Conservation (phyloP, 2,888 invertebrate species). For the Hecatera dysodea region DNA sequence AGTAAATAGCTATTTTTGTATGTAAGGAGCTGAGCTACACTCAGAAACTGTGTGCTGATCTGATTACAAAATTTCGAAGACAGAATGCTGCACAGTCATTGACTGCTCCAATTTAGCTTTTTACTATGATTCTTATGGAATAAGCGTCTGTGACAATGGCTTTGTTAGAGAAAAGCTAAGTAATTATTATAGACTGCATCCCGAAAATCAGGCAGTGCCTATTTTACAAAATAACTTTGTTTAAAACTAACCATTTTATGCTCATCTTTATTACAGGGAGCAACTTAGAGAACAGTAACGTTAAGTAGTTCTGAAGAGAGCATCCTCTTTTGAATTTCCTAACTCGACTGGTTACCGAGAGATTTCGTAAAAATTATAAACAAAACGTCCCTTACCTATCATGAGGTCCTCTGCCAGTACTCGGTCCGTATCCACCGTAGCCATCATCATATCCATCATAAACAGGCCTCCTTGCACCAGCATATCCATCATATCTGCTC, state of each 20-base stretch:
- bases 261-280: background rate
- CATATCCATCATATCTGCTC: conserved; percentile 70
- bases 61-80: background rate
- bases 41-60: background rate
- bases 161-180: background rate
- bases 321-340: background rate
- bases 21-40: too few relatives aligned
- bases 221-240: background rate
- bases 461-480: conserved; percentile 73
- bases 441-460: conserved; percentile 80
- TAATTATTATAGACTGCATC: background rate
- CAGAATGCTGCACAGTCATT: background rate
- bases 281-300: background rate
- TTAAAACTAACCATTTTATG: background rate
- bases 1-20: background rate
- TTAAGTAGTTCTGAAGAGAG: background rate
- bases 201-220: background rate
- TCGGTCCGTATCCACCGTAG: conserved; percentile 82
- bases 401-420: conserved; percentile 85
- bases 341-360: background rate
- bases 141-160: background rate
- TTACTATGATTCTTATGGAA: background rate
- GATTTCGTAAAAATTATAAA: background rate
- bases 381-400: conserved; percentile 80
- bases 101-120: background rate